Conservation (phyloP, 2,888 invertebrate species). For the Brachyptera putata region DNA sequence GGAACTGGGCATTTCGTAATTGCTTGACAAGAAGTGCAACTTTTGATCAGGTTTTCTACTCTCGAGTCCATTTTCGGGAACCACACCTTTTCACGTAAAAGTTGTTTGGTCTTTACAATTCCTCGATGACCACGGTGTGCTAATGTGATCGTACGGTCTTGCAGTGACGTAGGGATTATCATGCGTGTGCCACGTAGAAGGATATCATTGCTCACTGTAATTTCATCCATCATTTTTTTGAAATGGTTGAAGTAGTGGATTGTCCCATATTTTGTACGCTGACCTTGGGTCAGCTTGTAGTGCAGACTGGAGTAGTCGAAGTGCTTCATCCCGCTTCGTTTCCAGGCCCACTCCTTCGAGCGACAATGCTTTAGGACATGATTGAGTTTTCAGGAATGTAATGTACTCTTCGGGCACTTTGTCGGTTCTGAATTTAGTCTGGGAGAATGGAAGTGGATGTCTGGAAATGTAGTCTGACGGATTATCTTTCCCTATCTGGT, state of each 20-base stretch:
- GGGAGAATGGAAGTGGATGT: neutral
- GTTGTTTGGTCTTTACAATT: conserved; percentile 1
- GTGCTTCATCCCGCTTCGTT: neutral
- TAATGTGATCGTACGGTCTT: neutral
- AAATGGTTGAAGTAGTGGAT: neutral
- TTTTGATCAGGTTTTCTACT: neutral
- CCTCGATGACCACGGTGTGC: conserved; percentile 10
- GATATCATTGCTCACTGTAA: neutral
- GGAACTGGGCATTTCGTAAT: neutral
- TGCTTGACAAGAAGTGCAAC: neutral
- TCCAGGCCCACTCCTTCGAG: neutral
- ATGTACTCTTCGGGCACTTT: conserved; percentile 2
- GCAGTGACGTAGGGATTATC: neutral
- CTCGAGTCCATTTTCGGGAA: neutral
- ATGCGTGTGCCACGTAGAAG: neutral
- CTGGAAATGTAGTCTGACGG: conserved; percentile 10
- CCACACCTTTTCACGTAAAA: neutral
- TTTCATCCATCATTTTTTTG: neutral
- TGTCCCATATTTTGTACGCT: neutral
- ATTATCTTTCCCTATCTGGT: neutral
- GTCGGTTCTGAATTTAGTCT: neutral
- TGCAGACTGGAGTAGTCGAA: neutral
- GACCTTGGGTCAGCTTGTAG: neutral
- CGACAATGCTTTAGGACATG: neutral
- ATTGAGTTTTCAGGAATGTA: neutral